phyloP scores from a whole-genome alignment of 1,140 invertebrate species.

The Marisa cornuarietis region DNA sequence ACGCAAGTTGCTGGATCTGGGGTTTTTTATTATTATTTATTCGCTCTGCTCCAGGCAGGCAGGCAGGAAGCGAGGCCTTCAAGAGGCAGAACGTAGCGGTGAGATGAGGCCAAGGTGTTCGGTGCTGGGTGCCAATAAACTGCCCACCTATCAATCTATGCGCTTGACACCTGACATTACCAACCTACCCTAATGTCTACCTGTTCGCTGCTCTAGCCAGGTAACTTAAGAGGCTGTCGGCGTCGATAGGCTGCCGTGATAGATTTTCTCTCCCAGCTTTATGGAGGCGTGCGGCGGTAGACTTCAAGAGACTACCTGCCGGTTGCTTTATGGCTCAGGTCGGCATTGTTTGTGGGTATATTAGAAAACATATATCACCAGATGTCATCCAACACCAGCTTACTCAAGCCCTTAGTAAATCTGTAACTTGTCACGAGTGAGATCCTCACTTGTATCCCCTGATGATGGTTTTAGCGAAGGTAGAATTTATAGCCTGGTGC shows the following conservation, averaged over 20 bases:
- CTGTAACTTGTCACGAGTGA: constrained; percentile 19
- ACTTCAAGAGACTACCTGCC: background rate
- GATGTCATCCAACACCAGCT: background rate
- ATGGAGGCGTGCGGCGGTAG: background rate
- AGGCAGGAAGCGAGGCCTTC: no score
- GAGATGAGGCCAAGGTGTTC: no score
- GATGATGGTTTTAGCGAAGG: constrained; percentile 4
- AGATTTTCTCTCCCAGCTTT: constrained; percentile 1
- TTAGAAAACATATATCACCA: constrained; percentile 24
- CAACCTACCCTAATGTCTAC: background rate
- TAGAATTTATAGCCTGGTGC: constrained; percentile 18
- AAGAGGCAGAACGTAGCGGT: no score
- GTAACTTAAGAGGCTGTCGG: background rate
- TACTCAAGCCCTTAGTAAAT: constrained; percentile 17
- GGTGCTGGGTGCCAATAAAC: no score
- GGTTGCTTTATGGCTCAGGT: constrained; percentile 11
- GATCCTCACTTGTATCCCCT: constrained; percentile 18
- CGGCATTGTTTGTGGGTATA: constrained; percentile 23
- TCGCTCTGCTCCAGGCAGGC: no score
- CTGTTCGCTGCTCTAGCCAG: constrained; percentile 1
- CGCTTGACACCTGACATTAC: background rate
- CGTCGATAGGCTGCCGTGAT: constrained; percentile 6
- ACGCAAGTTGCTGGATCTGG: no score
- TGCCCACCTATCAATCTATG: background rate
- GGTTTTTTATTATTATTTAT: no score